Evolutionary conservation across 2,113 vertebrate genomes (phyloP).

Genomic region (Periophthalmus modestus): DNA sequence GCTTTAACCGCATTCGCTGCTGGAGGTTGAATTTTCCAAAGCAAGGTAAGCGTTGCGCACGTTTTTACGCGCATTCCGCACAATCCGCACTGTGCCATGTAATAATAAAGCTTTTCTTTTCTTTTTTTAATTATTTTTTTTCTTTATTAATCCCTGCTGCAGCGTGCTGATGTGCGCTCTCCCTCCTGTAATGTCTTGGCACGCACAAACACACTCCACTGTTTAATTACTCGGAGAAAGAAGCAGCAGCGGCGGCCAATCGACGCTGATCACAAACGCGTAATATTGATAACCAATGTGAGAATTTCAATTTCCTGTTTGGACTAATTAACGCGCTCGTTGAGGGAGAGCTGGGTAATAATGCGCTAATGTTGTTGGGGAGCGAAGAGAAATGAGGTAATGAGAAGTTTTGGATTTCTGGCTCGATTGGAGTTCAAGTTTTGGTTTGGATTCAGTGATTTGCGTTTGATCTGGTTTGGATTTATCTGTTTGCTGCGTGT

Average conservation of each 20-base stretch:
- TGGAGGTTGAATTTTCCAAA: conserved; percentile 31
- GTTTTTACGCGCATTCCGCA: conserved; percentile 23
- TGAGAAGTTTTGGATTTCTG: background rate
- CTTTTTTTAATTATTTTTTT: background rate
- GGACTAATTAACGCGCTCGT: conserved; percentile 11
- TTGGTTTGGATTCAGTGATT: background rate
- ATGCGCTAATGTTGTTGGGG: background rate
- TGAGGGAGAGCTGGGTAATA: background rate
- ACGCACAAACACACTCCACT: conserved; percentile 25
- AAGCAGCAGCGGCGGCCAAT: conserved; percentile 5
- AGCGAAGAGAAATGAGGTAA: background rate
- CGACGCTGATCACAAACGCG: conserved; percentile 28
- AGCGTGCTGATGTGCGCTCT: conserved; percentile 11
- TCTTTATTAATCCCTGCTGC: conserved; percentile 29
- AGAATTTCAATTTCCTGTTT: conserved; percentile 9
- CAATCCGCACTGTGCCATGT: conserved; percentile 13
- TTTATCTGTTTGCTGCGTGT: background rate
- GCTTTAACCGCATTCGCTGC: conserved; percentile 3
- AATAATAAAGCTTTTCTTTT: conserved; percentile 11
- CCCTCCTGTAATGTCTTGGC: conserved; percentile 11
- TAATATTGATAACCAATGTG: conserved; percentile 29
- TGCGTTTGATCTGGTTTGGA: background rate
- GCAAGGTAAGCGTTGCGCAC: conserved; percentile 63
- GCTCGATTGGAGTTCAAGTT: background rate
- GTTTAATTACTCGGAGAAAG: conserved; percentile 56